phyloP scores from a whole-genome alignment of 2,888 invertebrate species.

The Apodemia duryi region DNA sequence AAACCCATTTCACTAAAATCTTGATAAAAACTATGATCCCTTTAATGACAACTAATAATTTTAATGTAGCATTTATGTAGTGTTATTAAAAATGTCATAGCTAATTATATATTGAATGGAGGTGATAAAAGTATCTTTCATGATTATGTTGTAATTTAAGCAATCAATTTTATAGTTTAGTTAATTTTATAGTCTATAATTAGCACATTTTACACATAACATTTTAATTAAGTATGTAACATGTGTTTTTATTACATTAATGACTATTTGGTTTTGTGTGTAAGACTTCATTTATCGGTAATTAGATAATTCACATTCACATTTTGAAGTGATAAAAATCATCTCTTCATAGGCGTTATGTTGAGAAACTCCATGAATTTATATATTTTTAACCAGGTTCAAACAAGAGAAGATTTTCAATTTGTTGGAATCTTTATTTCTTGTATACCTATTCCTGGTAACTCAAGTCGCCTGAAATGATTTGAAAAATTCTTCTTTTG shows the following conservation, averaged over 20 bases:
- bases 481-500: no score
- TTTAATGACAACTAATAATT: constrained; percentile 3
- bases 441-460: no score
- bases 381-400: no score
- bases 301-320: no score
- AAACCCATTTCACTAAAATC: constrained; percentile 16
- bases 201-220: neutral
- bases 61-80: neutral
- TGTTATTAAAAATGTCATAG: neutral
- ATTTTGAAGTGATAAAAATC: no score
- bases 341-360: no score
- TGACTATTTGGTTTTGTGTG: neutral
- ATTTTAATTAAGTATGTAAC: neutral
- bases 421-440: no score
- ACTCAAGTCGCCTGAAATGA: no score
- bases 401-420: no score
- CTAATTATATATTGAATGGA: neutral
- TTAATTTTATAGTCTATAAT: neutral
- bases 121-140: neutral
- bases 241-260: neutral
- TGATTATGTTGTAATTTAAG: constrained; percentile 3
- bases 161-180: constrained; percentile 4
- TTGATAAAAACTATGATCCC: neutral
- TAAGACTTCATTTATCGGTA: no score
- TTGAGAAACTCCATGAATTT: no score